Evolutionary conservation across 2,888 invertebrate species (phyloP).

Genomic region (Sesia bembeciformis): DNA sequence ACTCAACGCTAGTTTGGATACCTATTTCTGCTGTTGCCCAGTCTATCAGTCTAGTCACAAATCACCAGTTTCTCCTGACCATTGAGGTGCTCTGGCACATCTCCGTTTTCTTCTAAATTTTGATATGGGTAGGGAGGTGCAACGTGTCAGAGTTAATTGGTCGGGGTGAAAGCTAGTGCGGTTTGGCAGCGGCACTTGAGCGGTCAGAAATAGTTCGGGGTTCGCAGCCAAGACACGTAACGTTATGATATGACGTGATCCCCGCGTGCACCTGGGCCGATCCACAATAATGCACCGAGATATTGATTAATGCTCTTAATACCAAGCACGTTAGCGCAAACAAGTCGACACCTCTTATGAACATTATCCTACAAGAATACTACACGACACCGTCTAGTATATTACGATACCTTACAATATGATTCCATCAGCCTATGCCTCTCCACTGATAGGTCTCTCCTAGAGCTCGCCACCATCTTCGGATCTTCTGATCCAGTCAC

Average conservation of each 20-base stretch:
- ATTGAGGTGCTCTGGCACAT: background rate
- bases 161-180: conserved; percentile 12
- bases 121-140: conserved; percentile 4
- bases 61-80: background rate
- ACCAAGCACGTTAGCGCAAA: no score
- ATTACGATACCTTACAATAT: no score
- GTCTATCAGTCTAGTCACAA: background rate
- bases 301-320: background rate
- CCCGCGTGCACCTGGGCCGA: conserved; percentile 7
- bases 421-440: no score
- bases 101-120: no score
- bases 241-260: conserved; percentile 7
- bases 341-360: no score
- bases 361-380: no score
- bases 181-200: conserved; percentile 49
- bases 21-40: background rate
- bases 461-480: no score
- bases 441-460: no score
- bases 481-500: no score
- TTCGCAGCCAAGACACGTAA: conserved; percentile 46
- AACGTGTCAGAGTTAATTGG: conserved; percentile 14
- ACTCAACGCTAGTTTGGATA: background rate
- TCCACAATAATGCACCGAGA: conserved; percentile 15
- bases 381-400: no score
- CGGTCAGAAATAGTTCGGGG: conserved; percentile 51